A percentile compares a stretch with the other conserved stretches of the same genome.
Evolutionary conservation across 2,797 vertebrate species (phyloP).

Genomic region (Taenioides sp.): DNA sequence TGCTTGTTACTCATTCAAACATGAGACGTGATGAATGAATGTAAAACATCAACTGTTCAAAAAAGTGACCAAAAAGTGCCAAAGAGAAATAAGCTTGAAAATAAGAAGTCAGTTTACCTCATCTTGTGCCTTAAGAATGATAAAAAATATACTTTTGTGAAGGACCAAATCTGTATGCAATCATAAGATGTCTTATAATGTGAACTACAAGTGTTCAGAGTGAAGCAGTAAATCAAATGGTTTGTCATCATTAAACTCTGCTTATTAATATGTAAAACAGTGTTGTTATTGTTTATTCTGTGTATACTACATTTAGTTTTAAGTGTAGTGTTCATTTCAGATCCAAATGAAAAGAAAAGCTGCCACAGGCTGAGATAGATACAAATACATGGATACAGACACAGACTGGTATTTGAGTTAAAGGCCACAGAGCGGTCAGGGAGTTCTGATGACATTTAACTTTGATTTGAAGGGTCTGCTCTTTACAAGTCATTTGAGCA

Average conservation of each 20-base stretch:
- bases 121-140: constrained; percentile 37
- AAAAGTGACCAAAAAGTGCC: constrained; percentile 29
- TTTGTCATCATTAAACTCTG: background rate
- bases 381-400: constrained; percentile 20
- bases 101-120: constrained; percentile 35
- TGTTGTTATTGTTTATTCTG: background rate
- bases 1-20: background rate
- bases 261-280: background rate
- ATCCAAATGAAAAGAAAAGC: background rate
- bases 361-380: constrained; percentile 2
- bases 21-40: background rate
- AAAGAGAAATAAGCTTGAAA: constrained; percentile 22
- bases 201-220: constrained; percentile 31
- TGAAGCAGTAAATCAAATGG: constrained; percentile 9
- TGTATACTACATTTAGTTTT: background rate
- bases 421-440: constrained; percentile 57
- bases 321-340: background rate
- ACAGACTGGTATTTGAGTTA: constrained; percentile 61
- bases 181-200: constrained; percentile 24
- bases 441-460: constrained; percentile 64
- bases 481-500: background rate
- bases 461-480: constrained; percentile 27
- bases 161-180: constrained; percentile 48
- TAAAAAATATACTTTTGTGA: constrained; percentile 3
- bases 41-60: constrained; percentile 24